Percentiles rank a stretch among this genome's conserved stretches.
phyloP scores from a whole-genome alignment of 2,113 vertebrate genomes.

The Montifringilla adamsi region DNA sequence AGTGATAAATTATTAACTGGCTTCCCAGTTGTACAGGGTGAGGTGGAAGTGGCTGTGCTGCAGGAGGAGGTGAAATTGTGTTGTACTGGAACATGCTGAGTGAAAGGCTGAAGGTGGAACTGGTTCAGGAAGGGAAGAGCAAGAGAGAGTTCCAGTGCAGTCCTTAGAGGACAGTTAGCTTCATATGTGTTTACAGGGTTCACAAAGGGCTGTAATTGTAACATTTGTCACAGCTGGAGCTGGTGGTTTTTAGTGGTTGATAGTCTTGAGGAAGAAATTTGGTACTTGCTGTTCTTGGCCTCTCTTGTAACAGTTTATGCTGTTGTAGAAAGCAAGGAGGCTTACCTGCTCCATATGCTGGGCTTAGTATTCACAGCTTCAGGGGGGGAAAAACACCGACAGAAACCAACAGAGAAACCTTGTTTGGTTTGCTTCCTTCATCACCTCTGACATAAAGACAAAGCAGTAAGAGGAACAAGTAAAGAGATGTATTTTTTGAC shows the following conservation, averaged over 20 bases:
- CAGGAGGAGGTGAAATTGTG: background rate
- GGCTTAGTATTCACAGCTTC: background rate
- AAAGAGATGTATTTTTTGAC: background rate
- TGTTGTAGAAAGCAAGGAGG: background rate
- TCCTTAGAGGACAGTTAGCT: background rate
- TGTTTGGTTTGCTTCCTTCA: background rate
- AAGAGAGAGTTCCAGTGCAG: background rate
- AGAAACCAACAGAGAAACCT: background rate
- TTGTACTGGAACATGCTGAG: background rate
- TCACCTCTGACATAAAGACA: background rate
- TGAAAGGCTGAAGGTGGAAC: background rate
- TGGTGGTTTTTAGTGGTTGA: background rate
- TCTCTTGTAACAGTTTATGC: background rate
- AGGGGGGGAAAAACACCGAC: background rate
- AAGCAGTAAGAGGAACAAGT: background rate
- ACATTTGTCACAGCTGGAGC: background rate
- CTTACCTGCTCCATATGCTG: background rate
- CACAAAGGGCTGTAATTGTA: background rate
- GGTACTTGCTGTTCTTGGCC: background rate
- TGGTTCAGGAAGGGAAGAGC: background rate
- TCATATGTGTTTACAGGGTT: fast-evolving
- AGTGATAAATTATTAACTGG: background rate
- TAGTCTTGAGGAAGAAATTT: background rate
- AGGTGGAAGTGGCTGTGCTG: background rate
- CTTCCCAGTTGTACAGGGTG: background rate